Conservation (phyloP, 1,140 invertebrate species). For the Leguminivora glycinivorella region DNA sequence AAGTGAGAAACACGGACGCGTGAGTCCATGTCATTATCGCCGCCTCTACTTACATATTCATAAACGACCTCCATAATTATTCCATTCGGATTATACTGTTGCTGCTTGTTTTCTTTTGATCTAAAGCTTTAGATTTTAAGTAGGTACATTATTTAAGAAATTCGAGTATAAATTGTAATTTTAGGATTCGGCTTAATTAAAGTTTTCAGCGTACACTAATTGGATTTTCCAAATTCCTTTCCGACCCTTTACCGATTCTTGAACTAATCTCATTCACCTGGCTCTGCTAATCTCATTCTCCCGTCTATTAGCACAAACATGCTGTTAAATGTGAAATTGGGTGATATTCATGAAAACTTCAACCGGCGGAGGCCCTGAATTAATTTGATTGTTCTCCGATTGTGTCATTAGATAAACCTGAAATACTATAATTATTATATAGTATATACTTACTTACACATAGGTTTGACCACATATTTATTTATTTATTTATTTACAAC, state of each 20-base stretch:
- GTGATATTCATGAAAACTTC: background rate
- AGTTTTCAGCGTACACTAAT: background rate
- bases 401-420: too few species aligned
- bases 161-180: background rate
- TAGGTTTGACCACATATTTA: too few species aligned
- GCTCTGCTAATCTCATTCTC: too few species aligned
- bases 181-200: background rate
- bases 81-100: background rate
- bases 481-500: too few species aligned
- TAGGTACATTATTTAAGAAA: background rate
- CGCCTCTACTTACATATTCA: conserved; percentile 8
- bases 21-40: conserved; percentile 3
- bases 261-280: background rate
- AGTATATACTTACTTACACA: too few species aligned
- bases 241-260: background rate
- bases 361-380: too few species aligned
- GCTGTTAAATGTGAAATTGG: background rate
- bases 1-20: conserved; percentile 46
- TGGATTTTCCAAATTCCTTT: background rate
- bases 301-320: background rate
- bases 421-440: too few species aligned
- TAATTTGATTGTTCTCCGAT: too few species aligned
- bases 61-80: background rate
- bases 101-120: background rate
- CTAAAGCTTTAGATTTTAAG: background rate